phyloP scores from a whole-genome alignment of 2,888 invertebrate species.

The Cepaea hortensis region DNA sequence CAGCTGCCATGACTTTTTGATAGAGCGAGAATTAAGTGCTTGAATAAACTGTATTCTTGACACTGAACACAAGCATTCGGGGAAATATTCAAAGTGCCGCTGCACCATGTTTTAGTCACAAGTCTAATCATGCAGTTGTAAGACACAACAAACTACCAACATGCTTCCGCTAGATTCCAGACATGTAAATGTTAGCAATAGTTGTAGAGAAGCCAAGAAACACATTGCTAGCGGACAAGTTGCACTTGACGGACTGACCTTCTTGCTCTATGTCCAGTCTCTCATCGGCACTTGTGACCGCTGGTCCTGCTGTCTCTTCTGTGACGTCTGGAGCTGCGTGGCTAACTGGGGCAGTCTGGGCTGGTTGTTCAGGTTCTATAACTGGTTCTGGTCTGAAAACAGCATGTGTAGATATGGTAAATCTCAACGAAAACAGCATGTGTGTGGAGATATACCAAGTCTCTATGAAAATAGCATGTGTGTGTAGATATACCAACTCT shows the following conservation, averaged over 20 bases:
- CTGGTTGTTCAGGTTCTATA: constrained; percentile 62
- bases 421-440: neutral
- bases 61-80: too few species aligned
- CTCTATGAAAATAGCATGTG: too few species aligned
- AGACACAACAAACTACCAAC: neutral
- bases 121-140: too few species aligned
- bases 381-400: constrained; percentile 67
- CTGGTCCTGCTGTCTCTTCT: constrained; percentile 41
- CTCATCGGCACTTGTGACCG: constrained; percentile 52
- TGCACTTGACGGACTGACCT: neutral
- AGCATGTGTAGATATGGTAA: neutral
- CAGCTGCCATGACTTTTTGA: too few species aligned
- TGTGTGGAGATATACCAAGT: too few species aligned
- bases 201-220: neutral
- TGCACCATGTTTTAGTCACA: too few species aligned
- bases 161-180: neutral
- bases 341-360: constrained; percentile 50
- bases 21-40: too few species aligned
- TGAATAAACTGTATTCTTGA: too few species aligned
- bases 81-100: too few species aligned
- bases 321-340: constrained; percentile 37
- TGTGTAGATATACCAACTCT: too few species aligned
- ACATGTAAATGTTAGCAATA: neutral
- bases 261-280: constrained; percentile 58
- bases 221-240: neutral